Evolutionary conservation across 2,113 vertebrate species (phyloP), one percentile per base, ranked within the genome.

Genomic region (Polypterus bichir): DNA sequence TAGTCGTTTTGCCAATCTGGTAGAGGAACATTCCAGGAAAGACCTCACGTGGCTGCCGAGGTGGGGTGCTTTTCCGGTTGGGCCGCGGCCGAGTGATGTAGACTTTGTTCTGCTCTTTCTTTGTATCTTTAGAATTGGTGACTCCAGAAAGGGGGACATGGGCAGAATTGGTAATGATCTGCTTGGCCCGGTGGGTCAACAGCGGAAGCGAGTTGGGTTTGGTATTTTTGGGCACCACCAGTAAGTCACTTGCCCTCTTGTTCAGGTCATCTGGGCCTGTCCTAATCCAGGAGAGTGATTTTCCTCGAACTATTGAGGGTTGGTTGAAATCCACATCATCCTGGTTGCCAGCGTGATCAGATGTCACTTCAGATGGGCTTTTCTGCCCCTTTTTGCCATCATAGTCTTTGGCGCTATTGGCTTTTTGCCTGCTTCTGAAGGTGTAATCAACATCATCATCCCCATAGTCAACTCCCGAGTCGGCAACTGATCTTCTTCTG

Each of bases 11-110:
- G 8, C 83, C 82, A 3, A 71, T 83, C 10, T 90, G 88, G 67
- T 86, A 89, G 2, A 93, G 79, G 74, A 97, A 92, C 62, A 94
- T 77, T 0, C 89, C 74, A 0, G 91, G 89, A 55, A 97, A 90
- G 47, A 87, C 75, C 65, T 88, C 85, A 60, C 79, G 76, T 0
- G 83, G 81, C 47, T 77, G 81, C 9, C 73, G 79, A 10, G 77
- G 79, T 1, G 63, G 63, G 0, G 69, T 5, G 65, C 44, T 75
- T 57, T 71, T 81, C 56, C 74, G 81, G 49, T 81, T 89, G 7
- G 69, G 71, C 8, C 83, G 69, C 0, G 87, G 81, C 27, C 88
- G 87, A 0, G 95, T 98, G 68, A 97, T 87, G 0, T 98, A 98
- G 65, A 96, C 92, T 68, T 90, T 94, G 62, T 87, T 89, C 60